Evolutionary conservation across 1,140 invertebrate genomes (phyloP).

Genomic region (Sesamia nonagrioides): DNA sequence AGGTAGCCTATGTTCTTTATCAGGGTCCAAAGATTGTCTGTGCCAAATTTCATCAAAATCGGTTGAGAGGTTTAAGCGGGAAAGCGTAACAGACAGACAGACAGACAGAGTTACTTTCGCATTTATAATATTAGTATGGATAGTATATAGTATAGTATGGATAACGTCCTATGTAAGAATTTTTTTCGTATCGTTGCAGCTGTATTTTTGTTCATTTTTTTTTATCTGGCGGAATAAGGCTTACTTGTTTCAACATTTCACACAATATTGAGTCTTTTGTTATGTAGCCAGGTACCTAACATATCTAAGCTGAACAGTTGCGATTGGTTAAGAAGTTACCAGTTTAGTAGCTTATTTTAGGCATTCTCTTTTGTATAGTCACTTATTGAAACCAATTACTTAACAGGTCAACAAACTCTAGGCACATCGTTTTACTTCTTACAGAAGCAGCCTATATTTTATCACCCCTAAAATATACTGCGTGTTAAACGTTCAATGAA

Average conservation of each 20-base stretch:
- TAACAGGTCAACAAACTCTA: constrained; percentile 42
- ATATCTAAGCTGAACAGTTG: too few species aligned
- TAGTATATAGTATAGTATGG: too few species aligned
- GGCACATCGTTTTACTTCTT: constrained; percentile 29
- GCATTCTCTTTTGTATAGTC: not conserved
- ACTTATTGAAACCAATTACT: constrained; percentile 32
- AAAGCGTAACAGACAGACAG: too few species aligned
- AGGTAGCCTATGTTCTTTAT: too few species aligned
- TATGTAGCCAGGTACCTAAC: too few species aligned
- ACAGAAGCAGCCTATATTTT: constrained; percentile 44
- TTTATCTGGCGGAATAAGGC: not conserved
- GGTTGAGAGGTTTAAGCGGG: too few species aligned
- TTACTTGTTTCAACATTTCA: not conserved
- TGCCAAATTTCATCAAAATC: too few species aligned
- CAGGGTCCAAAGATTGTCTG: too few species aligned
- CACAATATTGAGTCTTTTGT: not conserved
- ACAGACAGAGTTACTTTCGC: too few species aligned
- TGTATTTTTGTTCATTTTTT: not conserved
- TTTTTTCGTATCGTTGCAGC: not conserved
- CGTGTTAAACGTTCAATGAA: constrained; percentile 45
- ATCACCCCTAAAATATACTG: constrained; percentile 37
- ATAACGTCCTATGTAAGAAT: not conserved
- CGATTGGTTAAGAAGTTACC: too few species aligned
- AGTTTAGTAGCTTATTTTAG: not conserved
- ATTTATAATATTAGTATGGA: too few species aligned